Percentiles rank a stretch among this genome's conserved stretches.
phyloP scores from a whole-genome alignment of 2,888 invertebrate species.

The Itoplectis maculator region DNA sequence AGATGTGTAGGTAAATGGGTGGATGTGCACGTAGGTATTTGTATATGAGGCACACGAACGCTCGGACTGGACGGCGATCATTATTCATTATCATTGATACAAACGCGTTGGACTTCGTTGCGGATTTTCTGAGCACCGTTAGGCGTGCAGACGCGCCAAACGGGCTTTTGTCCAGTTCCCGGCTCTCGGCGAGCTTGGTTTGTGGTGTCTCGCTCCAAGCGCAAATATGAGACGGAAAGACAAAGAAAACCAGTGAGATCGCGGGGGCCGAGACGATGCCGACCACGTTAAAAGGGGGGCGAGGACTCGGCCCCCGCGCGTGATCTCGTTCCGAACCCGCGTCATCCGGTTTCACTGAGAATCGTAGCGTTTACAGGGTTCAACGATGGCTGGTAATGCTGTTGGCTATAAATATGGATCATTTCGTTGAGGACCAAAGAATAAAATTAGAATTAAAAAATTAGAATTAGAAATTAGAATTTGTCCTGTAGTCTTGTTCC shows the following conservation, averaged over 20 bases:
- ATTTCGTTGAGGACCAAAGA: no score
- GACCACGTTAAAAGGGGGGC: conserved; percentile 28
- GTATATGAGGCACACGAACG: not conserved
- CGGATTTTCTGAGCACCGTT: conserved; percentile 20
- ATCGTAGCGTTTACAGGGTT: not conserved
- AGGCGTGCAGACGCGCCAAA: not conserved
- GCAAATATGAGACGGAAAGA: conserved; percentile 9
- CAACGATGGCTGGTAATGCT: no score
- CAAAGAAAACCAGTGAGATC: conserved; percentile 12
- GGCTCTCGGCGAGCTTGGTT: conserved; percentile 28
- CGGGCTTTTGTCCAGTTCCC: conserved; percentile 48
- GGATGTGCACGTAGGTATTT: no score
- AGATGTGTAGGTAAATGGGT: no score
- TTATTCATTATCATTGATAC: conserved; percentile 58
- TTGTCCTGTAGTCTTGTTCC: no score
- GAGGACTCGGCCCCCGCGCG: conserved; percentile 12
- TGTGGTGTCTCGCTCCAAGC: not conserved
- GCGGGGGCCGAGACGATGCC: conserved; percentile 30
- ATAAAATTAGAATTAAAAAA: no score
- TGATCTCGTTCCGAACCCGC: conserved; percentile 17
- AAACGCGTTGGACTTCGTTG: conserved; percentile 31
- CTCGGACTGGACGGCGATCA: conserved; percentile 23
- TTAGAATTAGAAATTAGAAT: no score
- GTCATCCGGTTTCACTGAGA: conserved; percentile 45
- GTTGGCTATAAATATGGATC: no score